Evolutionary conservation across 2,888 invertebrate species (phyloP).

Genomic region (Oscheius sp.): DNA sequence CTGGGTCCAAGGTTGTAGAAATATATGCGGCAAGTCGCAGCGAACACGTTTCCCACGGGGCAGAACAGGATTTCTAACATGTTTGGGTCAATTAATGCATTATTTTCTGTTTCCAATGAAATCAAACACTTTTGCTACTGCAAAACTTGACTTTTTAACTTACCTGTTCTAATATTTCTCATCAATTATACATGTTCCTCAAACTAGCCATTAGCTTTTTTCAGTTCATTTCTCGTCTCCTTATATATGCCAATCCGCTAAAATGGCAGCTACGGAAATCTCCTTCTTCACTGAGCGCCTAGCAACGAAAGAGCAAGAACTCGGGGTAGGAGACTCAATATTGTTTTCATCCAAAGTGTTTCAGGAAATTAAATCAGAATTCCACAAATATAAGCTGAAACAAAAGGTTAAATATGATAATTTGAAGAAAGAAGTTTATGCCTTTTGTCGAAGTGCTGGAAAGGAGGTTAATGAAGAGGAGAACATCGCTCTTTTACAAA

Average conservation of each 20-base stretch:
- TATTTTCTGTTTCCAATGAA: not conserved
- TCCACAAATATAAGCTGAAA: conserved; percentile 28
- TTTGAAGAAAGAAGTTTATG: conserved; percentile 16
- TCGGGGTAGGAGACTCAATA: conserved; percentile 2
- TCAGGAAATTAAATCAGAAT: conserved; percentile 27
- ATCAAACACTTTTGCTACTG: not conserved
- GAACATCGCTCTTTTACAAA: conserved; percentile 23
- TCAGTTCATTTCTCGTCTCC: conserved; percentile 1
- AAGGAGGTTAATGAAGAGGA: not conserved
- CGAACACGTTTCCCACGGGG: conserved; percentile 1
- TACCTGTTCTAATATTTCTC: not conserved
- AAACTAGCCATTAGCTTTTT: not conserved
- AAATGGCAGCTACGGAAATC: conserved; percentile 24
- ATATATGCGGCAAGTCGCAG: not conserved
- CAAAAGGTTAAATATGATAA: conserved; percentile 25
- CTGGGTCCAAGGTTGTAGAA: not conserved
- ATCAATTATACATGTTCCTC: not conserved
- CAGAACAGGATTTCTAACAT: not conserved
- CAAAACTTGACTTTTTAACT: too few species aligned
- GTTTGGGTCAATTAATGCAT: not conserved
- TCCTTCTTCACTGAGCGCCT: conserved; percentile 25
- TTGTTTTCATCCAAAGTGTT: not conserved
- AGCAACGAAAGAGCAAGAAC: conserved; percentile 24
- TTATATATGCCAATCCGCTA: not conserved
- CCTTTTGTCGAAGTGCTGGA: conserved; percentile 1